Base-by-base conservation (phyloP, 2,113 vertebrate species). In the Rutilus rutilus region DNA sequence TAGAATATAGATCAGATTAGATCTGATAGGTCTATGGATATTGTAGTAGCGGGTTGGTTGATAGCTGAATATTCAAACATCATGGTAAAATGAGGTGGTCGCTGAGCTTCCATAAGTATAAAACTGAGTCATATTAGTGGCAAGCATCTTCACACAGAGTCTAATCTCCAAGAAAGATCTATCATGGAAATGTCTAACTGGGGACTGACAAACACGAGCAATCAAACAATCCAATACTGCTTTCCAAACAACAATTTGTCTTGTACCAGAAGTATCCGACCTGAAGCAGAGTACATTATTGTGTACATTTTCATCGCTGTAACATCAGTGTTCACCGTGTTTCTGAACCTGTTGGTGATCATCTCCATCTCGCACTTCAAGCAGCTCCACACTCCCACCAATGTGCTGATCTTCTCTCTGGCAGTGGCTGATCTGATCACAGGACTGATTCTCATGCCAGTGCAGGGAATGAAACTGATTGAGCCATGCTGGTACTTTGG, bases 371-470 rank as follows among this genome's bases (percentile, higher is more conserved):
- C 92, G 19, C 92, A 94, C 78, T 94, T 30, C 90, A 95, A 92
- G 89, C 92, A 95, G 89, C 94, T 94, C 30, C 93, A 94, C 82
- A 93, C 90, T 25, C 87, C 91, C 39, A 94, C 93, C 87, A 94
- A 95, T 88, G 82, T 93, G 78, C 78, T 94, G 21, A 85, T 94
- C 36, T 89, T 94, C 74, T 94, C 94, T 74, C 89, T 95, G 90
- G 93, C 93, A 36, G 14, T 89, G 60, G 90, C 91, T 1, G 93
- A 94, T 88, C 87, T 94, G 71, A 88, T 93, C 0, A 84, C 93
- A 0, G 93, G 93, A 76, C 85, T 93, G 62, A 36, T 96, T 80
- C 47, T 97, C 86, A 96, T 97, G 96, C 96, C 97, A 12, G 95
- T 94, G 36, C 97, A 92, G 17, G 87, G 78, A 0, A 6, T 91